Evolutionary conservation across 1,140 invertebrate genomes (phyloP).

Genomic region (Mycetomoellerius zeteki): DNA sequence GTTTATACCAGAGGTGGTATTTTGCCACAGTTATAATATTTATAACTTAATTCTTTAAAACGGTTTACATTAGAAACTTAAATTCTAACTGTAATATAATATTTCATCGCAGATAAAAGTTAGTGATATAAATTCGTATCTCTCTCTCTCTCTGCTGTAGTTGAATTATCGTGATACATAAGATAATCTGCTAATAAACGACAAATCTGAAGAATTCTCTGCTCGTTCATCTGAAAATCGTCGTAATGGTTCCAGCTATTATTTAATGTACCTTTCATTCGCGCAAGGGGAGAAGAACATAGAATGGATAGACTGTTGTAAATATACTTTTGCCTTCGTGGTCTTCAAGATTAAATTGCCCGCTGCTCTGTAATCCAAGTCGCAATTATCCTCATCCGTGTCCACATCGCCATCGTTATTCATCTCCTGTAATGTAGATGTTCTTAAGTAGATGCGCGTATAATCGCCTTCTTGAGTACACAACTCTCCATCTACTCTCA

Average conservation of each 20-base stretch:
- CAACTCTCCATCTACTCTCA: slow-evolving; percentile 46
- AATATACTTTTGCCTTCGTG: slow-evolving; percentile 57
- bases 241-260: slow-evolving; percentile 7
- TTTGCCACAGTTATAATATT: neutral
- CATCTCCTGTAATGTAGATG: slow-evolving; percentile 61
- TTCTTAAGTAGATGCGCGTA: slow-evolving; percentile 63
- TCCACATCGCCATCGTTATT: slow-evolving; percentile 60
- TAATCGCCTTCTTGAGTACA: slow-evolving; percentile 57
- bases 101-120: neutral
- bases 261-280: slow-evolving; percentile 26
- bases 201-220: neutral
- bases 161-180: neutral
- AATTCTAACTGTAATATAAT: neutral
- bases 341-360: slow-evolving; percentile 60
- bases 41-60: neutral
- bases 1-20: neutral
- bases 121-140: neutral
- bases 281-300: neutral
- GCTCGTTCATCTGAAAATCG: neutral
- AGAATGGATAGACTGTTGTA: slow-evolving; percentile 49
- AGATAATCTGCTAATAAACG: slow-evolving; percentile 1
- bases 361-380: slow-evolving; percentile 56
- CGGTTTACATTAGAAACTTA: neutral
- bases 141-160: neutral
- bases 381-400: slow-evolving; percentile 59